Percentiles rank a stretch among this genome's conserved stretches.
phyloP scores from a whole-genome alignment of 2,113 vertebrate species.

The Campylorhamphus procurvoides region DNA sequence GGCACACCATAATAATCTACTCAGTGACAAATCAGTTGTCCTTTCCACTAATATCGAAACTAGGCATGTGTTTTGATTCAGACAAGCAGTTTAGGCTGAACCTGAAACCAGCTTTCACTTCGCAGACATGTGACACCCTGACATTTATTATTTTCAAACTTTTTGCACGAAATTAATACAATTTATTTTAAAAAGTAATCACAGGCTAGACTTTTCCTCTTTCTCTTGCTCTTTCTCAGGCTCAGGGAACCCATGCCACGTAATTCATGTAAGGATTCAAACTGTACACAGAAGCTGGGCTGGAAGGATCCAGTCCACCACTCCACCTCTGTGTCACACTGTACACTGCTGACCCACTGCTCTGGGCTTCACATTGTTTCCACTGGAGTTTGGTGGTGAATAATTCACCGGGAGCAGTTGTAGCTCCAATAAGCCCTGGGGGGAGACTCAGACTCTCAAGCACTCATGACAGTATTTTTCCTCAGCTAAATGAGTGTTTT shows the following conservation, averaged over 20 bases:
- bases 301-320: neutral
- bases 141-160: neutral
- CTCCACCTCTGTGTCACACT: rapidly evolving
- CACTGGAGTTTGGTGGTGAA: neutral
- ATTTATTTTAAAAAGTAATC: neutral
- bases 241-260: neutral
- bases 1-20: neutral
- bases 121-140: neutral
- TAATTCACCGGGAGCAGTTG: neutral
- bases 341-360: rapidly evolving
- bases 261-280: neutral
- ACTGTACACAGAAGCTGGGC: neutral
- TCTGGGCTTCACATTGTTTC: neutral
- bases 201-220: neutral
- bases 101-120: slow-evolving; percentile 4
- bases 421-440: neutral
- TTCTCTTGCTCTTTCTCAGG: neutral
- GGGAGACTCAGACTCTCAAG: neutral
- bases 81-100: neutral
- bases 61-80: neutral
- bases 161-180: neutral
- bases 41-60: neutral
- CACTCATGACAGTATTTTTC: neutral
- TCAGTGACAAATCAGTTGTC: neutral
- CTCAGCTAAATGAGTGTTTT: neutral